A percentile compares a stretch with the other conserved stretches of the same genome.
These are phyloP conservation scores for Enteromius unitaeniatus DNA, from an alignment of 2,797 vertebrate species.

Conservation along the genomic window DNA sequence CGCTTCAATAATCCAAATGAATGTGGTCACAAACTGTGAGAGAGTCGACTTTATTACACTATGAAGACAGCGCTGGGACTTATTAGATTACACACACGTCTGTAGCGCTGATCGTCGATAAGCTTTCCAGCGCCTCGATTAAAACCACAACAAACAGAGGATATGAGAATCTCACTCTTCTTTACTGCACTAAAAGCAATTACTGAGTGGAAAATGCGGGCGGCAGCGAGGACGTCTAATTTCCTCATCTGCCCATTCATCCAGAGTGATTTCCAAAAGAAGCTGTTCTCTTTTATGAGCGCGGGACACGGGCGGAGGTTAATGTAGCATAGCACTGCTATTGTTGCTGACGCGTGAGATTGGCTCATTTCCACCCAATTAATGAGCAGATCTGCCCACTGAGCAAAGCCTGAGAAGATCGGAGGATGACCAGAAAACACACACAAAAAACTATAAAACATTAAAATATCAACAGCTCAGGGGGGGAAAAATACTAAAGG, in stretches of 20 bases:
- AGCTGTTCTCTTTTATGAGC: slow-evolving; percentile 47
- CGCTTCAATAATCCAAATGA: background rate
- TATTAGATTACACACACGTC: background rate
- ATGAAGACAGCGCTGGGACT: background rate
- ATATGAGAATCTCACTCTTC: slow-evolving; percentile 25
- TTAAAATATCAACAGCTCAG: background rate
- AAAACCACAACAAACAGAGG: slow-evolving; percentile 34
- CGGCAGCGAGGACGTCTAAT: slow-evolving; percentile 21
- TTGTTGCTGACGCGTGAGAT: slow-evolving; percentile 52
- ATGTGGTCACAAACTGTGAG: background rate
- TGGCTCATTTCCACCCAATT: slow-evolving; percentile 52
- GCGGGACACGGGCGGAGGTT: slow-evolving; percentile 27
- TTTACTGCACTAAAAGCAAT: slow-evolving; percentile 39
- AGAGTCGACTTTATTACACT: background rate
- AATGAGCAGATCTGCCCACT: slow-evolving; percentile 40
- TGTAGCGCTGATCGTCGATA: slow-evolving; percentile 5
- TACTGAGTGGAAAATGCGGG: background rate
- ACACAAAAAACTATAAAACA: no score
- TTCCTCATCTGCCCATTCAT: slow-evolving; percentile 39
- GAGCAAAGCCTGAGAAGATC: slow-evolving; percentile 25
- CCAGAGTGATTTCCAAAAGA: slow-evolving; percentile 37
- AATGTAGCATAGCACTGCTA: slow-evolving; percentile 42
- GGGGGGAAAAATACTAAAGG: background rate
- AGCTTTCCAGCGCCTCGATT: slow-evolving; percentile 23
- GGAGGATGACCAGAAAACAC: background rate